A percentile compares a stretch with the other conserved stretches of the same genome.
Conservation (phyloP, 1,140 invertebrate species). For the Lineus longissimus region DNA sequence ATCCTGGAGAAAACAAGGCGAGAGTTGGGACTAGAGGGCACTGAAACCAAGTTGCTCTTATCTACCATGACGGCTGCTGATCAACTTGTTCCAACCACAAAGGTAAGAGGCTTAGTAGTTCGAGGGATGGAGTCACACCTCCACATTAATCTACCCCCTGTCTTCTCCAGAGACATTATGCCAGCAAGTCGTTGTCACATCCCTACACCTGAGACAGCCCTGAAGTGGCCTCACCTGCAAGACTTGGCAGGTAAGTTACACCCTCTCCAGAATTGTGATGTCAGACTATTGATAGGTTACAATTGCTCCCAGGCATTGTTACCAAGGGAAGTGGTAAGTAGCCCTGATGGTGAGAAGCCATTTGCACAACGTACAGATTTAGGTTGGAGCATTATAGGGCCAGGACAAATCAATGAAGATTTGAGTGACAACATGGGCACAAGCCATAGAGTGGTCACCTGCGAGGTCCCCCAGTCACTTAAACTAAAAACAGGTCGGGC, state of each 20-base stretch:
- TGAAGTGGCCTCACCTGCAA: conserved; percentile 13
- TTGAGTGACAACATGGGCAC: neutral
- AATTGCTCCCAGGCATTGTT: conserved; percentile 13
- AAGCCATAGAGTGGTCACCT: neutral
- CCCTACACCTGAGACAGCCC: conserved; percentile 14
- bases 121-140: conserved; percentile 4
- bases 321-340: conserved; percentile 15
- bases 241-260: neutral
- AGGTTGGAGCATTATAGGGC: conserved; percentile 18
- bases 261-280: conserved; percentile 5
- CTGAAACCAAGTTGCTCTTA: conserved; percentile 7
- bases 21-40: conserved; percentile 10
- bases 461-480: no score
- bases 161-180: conserved; percentile 19
- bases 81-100: conserved; percentile 8
- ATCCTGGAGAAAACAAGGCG: conserved; percentile 14
- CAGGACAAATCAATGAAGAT: neutral
- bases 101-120: conserved; percentile 13
- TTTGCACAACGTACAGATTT: conserved; percentile 17
- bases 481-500: neutral
- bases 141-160: conserved; percentile 2
- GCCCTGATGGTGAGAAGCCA: conserved; percentile 8
- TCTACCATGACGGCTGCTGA: conserved; percentile 16
- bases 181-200: conserved; percentile 21
- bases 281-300: conserved; percentile 19